Percentiles rank a stretch among this genome's conserved stretches.
Evolutionary conservation across 1,140 invertebrate species (phyloP).

Genomic region (Parapsyche elsis): DNA sequence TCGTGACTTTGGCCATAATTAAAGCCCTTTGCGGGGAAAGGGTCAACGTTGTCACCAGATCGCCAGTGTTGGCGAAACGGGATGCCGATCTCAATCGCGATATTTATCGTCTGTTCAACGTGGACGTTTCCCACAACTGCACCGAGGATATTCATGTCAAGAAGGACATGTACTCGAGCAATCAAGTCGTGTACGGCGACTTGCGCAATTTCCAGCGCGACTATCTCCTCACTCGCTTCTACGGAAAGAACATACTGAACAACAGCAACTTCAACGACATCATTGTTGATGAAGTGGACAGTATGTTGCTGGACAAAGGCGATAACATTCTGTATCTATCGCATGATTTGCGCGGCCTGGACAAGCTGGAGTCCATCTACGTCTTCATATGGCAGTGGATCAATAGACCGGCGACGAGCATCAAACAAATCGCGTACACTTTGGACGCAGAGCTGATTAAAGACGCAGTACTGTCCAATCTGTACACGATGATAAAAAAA

Average conservation of each 20-base stretch:
- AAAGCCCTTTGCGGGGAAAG: conserved; percentile 54
- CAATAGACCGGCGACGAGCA: conserved; percentile 44
- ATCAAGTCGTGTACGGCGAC: conserved; percentile 59
- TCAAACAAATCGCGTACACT: conserved; percentile 42
- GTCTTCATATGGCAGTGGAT: conserved; percentile 59
- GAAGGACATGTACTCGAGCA: conserved; percentile 51
- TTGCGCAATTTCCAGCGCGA: conserved; percentile 59
- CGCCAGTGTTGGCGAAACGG: conserved; percentile 56
- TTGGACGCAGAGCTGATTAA: conserved; percentile 38
- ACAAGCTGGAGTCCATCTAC: conserved; percentile 59
- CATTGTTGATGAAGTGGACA: conserved; percentile 62
- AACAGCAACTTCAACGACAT: conserved; percentile 56
- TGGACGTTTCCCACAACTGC: conserved; percentile 57
- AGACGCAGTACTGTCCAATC: conserved; percentile 51
- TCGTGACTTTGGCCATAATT: conserved; percentile 54
- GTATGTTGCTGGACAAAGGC: conserved; percentile 61
- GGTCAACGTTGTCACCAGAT: conserved; percentile 59
- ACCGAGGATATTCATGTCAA: conserved; percentile 52
- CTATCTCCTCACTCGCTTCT: conserved; percentile 57
- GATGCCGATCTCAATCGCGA: conserved; percentile 52
- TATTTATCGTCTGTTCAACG: conserved; percentile 57
- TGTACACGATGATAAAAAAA: conserved; percentile 47
- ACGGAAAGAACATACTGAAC: conserved; percentile 53
- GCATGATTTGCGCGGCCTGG: conserved; percentile 58
- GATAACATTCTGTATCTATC: conserved; percentile 60